Conservation (phyloP, 2,888 invertebrate genomes). For the Rotaria sp. region DNA sequence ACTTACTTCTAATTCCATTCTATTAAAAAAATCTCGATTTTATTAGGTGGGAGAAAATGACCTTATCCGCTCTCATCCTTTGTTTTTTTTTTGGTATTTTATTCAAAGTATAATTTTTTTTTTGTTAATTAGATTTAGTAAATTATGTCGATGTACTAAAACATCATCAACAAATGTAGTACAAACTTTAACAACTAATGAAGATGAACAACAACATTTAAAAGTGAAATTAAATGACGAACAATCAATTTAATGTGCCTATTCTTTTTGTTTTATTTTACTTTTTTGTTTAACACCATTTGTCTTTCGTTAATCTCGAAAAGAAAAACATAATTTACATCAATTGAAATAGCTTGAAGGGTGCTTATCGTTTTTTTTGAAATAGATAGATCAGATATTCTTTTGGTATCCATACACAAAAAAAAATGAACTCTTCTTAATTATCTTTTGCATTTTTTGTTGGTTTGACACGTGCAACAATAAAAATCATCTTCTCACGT, state of each 20-base stretch:
- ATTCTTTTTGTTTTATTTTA: neutral
- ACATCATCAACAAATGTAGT: neutral
- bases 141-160: neutral
- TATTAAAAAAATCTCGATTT: too few relatives aligned
- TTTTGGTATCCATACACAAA: neutral
- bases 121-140: neutral
- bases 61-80: too few relatives aligned
- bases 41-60: too few relatives aligned
- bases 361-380: too few relatives aligned
- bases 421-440: neutral
- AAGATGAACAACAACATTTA: neutral
- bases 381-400: neutral
- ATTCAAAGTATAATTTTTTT: neutral
- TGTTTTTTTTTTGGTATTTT: neutral
- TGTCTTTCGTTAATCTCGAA: conserved; percentile 24
- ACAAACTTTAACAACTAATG: neutral
- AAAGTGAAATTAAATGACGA: neutral
- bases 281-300: neutral
- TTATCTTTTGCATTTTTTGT: neutral
- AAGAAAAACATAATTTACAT: neutral
- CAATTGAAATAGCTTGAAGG: neutral
- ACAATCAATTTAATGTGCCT: neutral
- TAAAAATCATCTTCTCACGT: neutral
- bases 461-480: conserved; percentile 7
- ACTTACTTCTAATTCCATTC: too few relatives aligned